Evolutionary conservation across 2,113 vertebrate genomes (phyloP), one percentile per base, ranked within the genome.

Genomic region (Amia ocellicauda): DNA sequence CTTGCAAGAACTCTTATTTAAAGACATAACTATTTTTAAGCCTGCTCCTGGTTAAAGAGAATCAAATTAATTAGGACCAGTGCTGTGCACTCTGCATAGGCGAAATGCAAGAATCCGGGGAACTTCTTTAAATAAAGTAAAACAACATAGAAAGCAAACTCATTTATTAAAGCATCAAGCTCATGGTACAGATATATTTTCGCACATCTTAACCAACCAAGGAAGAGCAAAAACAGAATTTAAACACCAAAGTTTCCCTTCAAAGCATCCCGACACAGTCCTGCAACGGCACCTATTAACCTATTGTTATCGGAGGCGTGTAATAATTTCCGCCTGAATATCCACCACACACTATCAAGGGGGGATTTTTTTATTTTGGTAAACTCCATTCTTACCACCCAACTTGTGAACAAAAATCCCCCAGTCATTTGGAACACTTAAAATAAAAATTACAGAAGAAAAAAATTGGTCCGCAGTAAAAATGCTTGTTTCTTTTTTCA

Each of bases 181-280:
- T 87, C 80, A 62, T 73, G 85, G 83, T 82, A 90, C 86, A 87
- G 84, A 88, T 87, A 85, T 80, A 87, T 83, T 83, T 50, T 73
- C 89, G 86, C 86, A 89, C 85, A 90, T 87, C 83, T 87, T 85
- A 86, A 89, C 79, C 76, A 85, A 85, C 72, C 81, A 85, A 83
- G 77, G 86, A 88, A 84, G 74, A 80, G 88, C 86, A 87, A 88
- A 24, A 54, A 54, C 83, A 88, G 76, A 87, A 85, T 79, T 80
- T 76, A 66, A 86, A 86, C 75, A 78, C 85, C 80, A 83, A 86
- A 73, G 69, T 78, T 80, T 83, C 78, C 77, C 63, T 75, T 83
- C 70, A 74, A 68, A 73, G 71, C 82, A 75, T 79, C 72, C 69
- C 53, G 69, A 76, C 64, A 71, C 68, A 62, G 58, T 74, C 75